Conservation (phyloP, 2,113 vertebrate genomes). For the Sigmodon hispidus region DNA sequence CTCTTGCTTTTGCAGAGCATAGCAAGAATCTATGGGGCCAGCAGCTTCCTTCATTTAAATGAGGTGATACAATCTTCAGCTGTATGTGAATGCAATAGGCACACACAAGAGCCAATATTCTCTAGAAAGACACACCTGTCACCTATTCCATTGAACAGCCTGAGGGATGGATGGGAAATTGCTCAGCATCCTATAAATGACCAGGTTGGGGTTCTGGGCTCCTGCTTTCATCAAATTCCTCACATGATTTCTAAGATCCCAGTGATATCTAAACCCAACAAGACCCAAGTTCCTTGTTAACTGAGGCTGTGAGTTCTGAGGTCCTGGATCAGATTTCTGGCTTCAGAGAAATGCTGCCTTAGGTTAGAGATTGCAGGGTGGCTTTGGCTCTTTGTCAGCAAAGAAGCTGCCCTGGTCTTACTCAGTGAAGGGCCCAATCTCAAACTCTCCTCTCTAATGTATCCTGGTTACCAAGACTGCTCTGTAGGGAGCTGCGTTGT, state of each 20-base stretch:
- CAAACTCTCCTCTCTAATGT: background rate
- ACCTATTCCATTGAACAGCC: constrained; percentile 27
- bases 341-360: constrained; percentile 37
- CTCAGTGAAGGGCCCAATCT: background rate
- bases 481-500: too few species aligned
- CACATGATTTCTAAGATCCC: constrained; percentile 53
- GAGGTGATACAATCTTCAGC: constrained; percentile 58
- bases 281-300: constrained; percentile 5
- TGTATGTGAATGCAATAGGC: constrained; percentile 62
- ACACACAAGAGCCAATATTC: constrained; percentile 36
- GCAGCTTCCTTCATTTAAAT: constrained; percentile 60
- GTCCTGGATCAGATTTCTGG: background rate
- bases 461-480: background rate
- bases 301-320: background rate
- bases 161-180: background rate
- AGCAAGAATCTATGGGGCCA: background rate
- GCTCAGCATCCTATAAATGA: constrained; percentile 38
- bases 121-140: constrained; percentile 46
- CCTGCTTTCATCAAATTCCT: background rate
- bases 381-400: background rate
- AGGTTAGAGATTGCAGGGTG: background rate
- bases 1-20: background rate
- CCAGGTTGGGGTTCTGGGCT: background rate
- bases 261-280: background rate
- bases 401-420: background rate